Base-by-base conservation (phyloP, 2,113 vertebrate species). In the Antigone vipio region DNA sequence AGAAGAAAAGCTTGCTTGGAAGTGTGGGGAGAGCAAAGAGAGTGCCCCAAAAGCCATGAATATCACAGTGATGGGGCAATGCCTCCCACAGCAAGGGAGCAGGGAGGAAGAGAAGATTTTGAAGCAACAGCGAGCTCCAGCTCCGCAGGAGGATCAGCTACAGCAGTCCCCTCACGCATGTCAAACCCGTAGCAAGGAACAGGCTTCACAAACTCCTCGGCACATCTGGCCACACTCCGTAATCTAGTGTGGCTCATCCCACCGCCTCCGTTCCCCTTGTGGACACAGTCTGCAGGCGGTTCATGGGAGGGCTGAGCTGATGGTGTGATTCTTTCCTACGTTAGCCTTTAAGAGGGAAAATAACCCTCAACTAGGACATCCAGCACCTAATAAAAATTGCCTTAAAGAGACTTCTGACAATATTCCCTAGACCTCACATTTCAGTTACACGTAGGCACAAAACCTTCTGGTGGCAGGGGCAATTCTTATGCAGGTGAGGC, bases 351-450 rank as follows among this genome's bases (percentile, higher is more conserved):
- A 77, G 49, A 88, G 47, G 68, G 66, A 94, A 96, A 96, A 95
- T 49, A 95, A 85, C 7, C 68, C 73, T 74, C 35, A 52, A 7
- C 76, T 86, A 92, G 66, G 76, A 93, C 73, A 94, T 74, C 85
- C 68, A 94, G 52, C 90, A 94, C 83, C 68, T 96, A 94, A 91
- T 94, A 93, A 96, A 96, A 92, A 76, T 75, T 84, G 53, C 38
- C 74, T 89, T 92, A 69, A 88, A 83, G 55, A 81, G 24, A 60
- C 30, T 93, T 93, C 38, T 91, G 69, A 89, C 80, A 79, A 38
- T 87, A 78, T 76, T 94, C 32, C 29, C 42, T 53, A 85, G 71
- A 89, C 74, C 26, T 92, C 94, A 75, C 35, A 49, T 69, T 89
- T 75, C 62, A 62, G n/a, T 73, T 62, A 82, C 18, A 52, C 2